Conservation (phyloP, 2,888 invertebrate genomes). For the Tetramorium bicarinatum region DNA sequence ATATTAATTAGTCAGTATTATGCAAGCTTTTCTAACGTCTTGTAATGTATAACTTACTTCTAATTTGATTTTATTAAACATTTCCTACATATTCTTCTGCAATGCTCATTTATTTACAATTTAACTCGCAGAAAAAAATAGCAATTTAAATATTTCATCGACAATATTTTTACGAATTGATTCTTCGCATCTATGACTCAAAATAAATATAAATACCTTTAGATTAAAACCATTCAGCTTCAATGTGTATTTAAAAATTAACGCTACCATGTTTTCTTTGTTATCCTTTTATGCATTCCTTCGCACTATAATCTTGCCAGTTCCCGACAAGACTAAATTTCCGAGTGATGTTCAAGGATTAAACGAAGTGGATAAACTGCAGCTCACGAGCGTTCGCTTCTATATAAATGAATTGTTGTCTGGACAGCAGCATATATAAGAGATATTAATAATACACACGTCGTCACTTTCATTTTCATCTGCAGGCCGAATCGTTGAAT, state of each 20-base stretch:
- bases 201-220: neutral
- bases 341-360: conserved; percentile 27
- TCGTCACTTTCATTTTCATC: conserved; percentile 17
- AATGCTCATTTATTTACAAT: neutral
- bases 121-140: neutral
- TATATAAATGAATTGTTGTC: conserved; percentile 42
- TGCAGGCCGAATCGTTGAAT: neutral
- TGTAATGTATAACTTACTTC: neutral
- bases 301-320: neutral
- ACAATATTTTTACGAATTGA: neutral
- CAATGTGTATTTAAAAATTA: conserved; percentile 12
- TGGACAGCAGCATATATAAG: neutral
- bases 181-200: neutral
- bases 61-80: conserved; percentile 8
- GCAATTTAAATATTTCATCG: neutral
- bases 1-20: conserved; percentile 12
- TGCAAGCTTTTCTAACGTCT: neutral
- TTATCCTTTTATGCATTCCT: neutral
- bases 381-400: conserved; percentile 10
- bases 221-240: neutral
- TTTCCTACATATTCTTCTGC: neutral
- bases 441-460: conserved; percentile 38
- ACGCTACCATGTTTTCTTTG: neutral
- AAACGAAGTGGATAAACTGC: conserved; percentile 44
- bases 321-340: conserved; percentile 5